phyloP scores from a whole-genome alignment of 1,140 invertebrate genomes.

The Melitaea cinxia region DNA sequence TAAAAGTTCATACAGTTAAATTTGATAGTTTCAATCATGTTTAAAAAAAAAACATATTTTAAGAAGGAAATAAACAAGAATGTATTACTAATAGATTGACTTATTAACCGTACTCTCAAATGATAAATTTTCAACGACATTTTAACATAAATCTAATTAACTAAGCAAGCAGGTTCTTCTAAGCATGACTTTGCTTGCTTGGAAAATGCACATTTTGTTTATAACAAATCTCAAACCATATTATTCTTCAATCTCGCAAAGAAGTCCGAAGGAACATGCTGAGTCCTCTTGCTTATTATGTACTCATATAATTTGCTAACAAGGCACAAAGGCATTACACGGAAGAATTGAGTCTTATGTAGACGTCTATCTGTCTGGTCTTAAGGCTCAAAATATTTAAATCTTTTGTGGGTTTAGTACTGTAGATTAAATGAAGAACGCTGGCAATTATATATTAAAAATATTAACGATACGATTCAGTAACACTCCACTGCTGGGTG shows the following conservation, averaged over 20 bases:
- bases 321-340: constrained; percentile 21
- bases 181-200: background rate
- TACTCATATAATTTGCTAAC: constrained; percentile 28
- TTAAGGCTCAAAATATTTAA: background rate
- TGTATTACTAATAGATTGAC: background rate
- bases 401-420: background rate
- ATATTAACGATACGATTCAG: no score
- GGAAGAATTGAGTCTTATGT: background rate
- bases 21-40: no score
- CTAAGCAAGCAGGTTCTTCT: background rate
- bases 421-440: background rate
- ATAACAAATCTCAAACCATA: constrained; percentile 3
- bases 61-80: no score
- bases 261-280: background rate
- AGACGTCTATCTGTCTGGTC: constrained; percentile 9
- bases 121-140: background rate
- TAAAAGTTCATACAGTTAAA: no score
- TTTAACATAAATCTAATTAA: background rate
- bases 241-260: constrained; percentile 24
- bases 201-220: background rate
- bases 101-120: background rate
- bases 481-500: no score
- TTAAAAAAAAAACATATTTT: no score
- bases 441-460: no score
- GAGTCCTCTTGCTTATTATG: constrained; percentile 27